Evolutionary conservation across 2,888 invertebrate genomes (phyloP).

Genomic region (Rhorus exstirpatorius): DNA sequence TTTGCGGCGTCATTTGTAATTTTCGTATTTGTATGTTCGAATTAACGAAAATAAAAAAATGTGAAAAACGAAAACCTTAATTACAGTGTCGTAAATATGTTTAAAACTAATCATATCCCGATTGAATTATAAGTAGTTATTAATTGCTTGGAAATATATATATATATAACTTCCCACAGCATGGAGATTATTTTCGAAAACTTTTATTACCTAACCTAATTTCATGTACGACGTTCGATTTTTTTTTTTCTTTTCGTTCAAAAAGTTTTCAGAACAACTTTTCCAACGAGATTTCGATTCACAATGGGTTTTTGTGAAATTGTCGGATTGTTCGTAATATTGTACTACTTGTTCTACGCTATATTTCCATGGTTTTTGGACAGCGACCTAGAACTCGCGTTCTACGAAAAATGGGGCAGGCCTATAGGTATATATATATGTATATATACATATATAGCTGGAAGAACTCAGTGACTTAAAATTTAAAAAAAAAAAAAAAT

Average conservation of each 20-base stretch:
- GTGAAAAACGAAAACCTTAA: not conserved
- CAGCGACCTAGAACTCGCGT: conserved; percentile 88
- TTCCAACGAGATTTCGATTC: conserved; percentile 10
- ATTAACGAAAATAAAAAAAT: not conserved
- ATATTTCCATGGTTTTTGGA: conserved; percentile 87
- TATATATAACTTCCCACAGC: no score
- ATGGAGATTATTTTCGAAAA: not conserved
- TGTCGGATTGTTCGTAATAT: conserved; percentile 76
- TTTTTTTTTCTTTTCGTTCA: conserved; percentile 1
- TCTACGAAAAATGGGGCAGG: conserved; percentile 89
- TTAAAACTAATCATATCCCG: no score
- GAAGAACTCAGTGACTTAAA: not conserved
- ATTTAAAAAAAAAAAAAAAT: no score
- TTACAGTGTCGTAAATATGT: no score
- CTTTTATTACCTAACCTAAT: conserved; percentile 11
- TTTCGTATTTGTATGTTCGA: no score
- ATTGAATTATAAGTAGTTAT: no score
- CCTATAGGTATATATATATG: conserved; percentile 87
- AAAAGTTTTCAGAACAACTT: conserved; percentile 41
- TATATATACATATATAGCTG: not conserved
- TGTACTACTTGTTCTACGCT: conserved; percentile 87
- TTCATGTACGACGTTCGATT: not conserved
- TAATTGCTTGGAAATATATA: no score
- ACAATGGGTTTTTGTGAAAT: conserved; percentile 75
- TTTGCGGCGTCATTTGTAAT: not conserved